Evolutionary conservation across 2,797 vertebrate genomes (phyloP).

Genomic region (Lindbergichthys nudifrons): DNA sequence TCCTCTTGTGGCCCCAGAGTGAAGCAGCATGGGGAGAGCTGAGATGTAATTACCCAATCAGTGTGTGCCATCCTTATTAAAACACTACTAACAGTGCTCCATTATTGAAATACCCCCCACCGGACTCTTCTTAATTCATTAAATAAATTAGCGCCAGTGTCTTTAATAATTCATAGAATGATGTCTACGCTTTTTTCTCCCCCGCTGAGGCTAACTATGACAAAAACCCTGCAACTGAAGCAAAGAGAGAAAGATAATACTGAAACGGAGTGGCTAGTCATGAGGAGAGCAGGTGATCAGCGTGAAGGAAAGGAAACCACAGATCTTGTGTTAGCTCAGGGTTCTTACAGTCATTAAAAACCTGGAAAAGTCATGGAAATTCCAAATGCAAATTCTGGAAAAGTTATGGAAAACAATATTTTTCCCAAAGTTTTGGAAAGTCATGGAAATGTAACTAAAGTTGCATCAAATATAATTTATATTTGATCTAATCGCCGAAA

Average conservation of each 20-base stretch:
- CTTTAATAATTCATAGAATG: constrained; percentile 90
- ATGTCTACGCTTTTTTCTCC: constrained; percentile 75
- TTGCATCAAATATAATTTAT: too few species aligned
- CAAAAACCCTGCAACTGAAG: constrained; percentile 64
- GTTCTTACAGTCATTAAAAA: too few species aligned
- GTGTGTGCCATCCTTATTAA: constrained; percentile 89
- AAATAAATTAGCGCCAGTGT: constrained; percentile 89
- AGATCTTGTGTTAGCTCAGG: constrained; percentile 10
- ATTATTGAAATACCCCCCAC: constrained; percentile 91
- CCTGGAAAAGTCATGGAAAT: too few species aligned
- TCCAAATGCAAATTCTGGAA: too few species aligned
- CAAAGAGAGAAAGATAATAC: constrained; percentile 51
- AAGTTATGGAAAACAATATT: too few species aligned
- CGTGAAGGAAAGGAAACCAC: constrained; percentile 4
- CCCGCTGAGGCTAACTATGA: constrained; percentile 68
- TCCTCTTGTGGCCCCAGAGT: constrained; percentile 70
- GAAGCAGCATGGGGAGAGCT: constrained; percentile 77
- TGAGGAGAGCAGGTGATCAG: constrained; percentile 22
- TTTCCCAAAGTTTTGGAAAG: too few species aligned
- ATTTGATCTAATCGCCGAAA: too few species aligned
- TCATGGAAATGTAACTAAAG: too few species aligned
- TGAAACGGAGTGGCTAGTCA: constrained; percentile 23
- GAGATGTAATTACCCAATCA: constrained; percentile 90
- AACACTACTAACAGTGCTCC: constrained; percentile 90
- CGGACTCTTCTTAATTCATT: constrained; percentile 92